Conservation (phyloP, 1,140 invertebrate genomes). For the Trachelipus rathkii region DNA sequence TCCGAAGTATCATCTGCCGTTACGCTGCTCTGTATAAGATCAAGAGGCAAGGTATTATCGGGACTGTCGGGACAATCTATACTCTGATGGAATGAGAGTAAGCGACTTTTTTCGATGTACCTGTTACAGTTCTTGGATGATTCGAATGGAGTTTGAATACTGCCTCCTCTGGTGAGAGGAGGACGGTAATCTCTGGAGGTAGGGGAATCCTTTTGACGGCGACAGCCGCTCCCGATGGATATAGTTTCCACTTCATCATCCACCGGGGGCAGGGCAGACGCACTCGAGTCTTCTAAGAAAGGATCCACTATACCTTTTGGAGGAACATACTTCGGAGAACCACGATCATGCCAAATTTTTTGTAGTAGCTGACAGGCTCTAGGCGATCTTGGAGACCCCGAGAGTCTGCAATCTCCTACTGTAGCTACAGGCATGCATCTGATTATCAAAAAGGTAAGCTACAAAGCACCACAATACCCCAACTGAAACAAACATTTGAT, state of each 20-base stretch:
- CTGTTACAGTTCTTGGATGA: neutral
- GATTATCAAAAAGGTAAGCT: neutral
- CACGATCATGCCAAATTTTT: slow-evolving; percentile 3
- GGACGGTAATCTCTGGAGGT: neutral
- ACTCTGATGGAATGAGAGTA: neutral
- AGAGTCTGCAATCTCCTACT: neutral
- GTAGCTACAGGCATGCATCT: slow-evolving; percentile 5
- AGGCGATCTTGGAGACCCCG: neutral
- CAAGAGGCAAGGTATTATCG: neutral
- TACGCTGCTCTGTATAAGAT: neutral
- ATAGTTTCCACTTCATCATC: neutral
- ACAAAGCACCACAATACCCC: neutral
- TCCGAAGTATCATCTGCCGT: neutral
- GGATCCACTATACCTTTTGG: slow-evolving; percentile 2
- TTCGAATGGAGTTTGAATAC: neutral
- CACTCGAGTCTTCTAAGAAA: neutral
- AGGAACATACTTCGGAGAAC: neutral
- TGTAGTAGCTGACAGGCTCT: neutral
- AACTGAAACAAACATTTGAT: neutral
- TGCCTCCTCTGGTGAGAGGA: neutral
- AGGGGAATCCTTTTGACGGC: neutral
- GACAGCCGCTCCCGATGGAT: neutral
- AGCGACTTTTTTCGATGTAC: slow-evolving; percentile 1
- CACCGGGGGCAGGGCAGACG: neutral
- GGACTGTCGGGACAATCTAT: neutral